Evolutionary conservation across 2,888 invertebrate genomes (phyloP).

Genomic region (Synanthedon vespiformis): DNA sequence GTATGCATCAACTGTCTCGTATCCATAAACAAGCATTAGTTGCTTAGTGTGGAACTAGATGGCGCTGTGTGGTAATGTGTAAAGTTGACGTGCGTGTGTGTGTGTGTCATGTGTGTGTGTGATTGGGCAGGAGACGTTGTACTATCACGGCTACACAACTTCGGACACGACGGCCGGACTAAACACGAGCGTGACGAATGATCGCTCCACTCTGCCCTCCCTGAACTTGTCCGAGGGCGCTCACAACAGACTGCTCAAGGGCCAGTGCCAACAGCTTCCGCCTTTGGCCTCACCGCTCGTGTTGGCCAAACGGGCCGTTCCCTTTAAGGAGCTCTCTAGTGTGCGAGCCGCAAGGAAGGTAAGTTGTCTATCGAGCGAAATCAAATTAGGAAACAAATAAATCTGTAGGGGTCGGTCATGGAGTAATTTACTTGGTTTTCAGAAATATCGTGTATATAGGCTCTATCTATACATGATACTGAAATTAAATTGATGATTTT

Average conservation of each 20-base stretch:
- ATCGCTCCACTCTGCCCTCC: conserved; percentile 49
- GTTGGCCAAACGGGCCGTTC: conserved; percentile 34
- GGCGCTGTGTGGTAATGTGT: too few relatives aligned
- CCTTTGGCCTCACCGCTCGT: conserved; percentile 58
- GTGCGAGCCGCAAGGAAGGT: conserved; percentile 43
- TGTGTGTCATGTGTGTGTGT: too few relatives aligned
- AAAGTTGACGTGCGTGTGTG: too few relatives aligned
- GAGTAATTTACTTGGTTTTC: too few relatives aligned
- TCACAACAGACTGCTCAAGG: conserved; percentile 40
- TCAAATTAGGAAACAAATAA: too few relatives aligned
- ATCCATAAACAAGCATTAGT: too few relatives aligned
- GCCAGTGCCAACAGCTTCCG: conserved; percentile 53
- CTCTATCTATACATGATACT: too few relatives aligned
- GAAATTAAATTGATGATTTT: too few relatives aligned
- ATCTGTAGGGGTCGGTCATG: too few relatives aligned
- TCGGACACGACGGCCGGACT: conserved; percentile 51
- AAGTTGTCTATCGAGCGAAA: not conserved
- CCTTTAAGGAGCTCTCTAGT: conserved; percentile 34
- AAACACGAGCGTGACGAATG: conserved; percentile 46
- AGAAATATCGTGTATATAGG: too few relatives aligned
- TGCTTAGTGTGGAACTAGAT: too few relatives aligned
- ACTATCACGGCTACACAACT: conserved; percentile 58
- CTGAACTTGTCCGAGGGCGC: conserved; percentile 47
- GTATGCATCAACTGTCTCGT: too few relatives aligned
- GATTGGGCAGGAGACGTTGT: conserved; percentile 50